Evolutionary conservation across 2,888 invertebrate genomes (phyloP).

Genomic region (Strigamia maritima): DNA sequence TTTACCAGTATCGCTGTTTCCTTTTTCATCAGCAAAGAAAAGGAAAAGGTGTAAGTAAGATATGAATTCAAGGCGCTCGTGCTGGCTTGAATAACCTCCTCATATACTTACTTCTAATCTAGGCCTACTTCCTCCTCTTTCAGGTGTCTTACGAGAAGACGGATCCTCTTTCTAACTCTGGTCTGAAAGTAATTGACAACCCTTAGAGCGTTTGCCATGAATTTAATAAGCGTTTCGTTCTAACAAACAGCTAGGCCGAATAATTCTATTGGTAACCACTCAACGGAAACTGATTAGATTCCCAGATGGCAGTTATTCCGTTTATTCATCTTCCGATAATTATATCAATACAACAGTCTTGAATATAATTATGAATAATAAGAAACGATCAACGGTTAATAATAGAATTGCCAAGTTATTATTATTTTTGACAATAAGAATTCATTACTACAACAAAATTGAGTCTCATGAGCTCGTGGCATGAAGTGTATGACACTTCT

Average conservation of each 20-base stretch:
- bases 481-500: no score
- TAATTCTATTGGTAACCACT: neutral
- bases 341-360: neutral
- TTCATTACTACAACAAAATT: no score
- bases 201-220: neutral
- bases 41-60: no score
- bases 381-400: no score
- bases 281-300: neutral
- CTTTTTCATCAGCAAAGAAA: neutral
- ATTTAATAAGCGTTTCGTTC: constrained; percentile 3
- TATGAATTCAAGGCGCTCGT: neutral
- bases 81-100: neutral
- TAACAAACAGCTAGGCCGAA: constrained; percentile 10
- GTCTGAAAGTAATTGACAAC: constrained; percentile 4
- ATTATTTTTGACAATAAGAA: no score
- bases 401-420: no score
- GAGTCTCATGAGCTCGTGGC: no score
- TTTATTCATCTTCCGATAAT: neutral
- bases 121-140: neutral
- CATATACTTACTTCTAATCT: neutral
- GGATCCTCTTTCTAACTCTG: neutral
- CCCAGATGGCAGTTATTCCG: neutral
- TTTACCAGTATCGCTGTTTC: neutral
- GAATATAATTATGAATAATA: neutral
- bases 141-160: neutral